Evolutionary conservation across 2,113 vertebrate genomes (phyloP).

Genomic region (Leuciscus idus): DNA sequence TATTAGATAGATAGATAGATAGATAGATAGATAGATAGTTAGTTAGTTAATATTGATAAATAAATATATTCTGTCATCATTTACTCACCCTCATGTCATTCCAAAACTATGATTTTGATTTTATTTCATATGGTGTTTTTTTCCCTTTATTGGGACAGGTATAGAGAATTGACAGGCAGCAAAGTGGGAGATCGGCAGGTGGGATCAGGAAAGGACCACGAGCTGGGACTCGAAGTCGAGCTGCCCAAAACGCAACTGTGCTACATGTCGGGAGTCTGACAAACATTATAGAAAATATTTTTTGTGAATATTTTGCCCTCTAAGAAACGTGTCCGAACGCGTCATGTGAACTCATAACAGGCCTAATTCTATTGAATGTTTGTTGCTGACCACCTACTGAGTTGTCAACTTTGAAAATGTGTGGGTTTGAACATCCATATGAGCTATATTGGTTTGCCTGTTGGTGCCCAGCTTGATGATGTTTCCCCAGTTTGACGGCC

Average conservation of each 20-base stretch:
- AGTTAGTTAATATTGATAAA: no score
- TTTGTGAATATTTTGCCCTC: background rate
- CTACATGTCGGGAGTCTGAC: background rate
- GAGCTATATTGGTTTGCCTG: constrained; percentile 30
- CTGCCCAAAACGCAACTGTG: background rate
- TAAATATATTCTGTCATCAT: background rate
- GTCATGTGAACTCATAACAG: background rate
- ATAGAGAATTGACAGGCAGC: background rate
- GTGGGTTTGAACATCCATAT: background rate
- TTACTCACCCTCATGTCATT: background rate
- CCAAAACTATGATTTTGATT: background rate
- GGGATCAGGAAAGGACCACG: background rate
- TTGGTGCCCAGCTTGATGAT: constrained; percentile 36
- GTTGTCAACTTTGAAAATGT: background rate
- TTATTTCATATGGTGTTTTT: background rate
- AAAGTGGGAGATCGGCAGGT: background rate
- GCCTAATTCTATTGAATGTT: background rate
- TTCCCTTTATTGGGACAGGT: no score
- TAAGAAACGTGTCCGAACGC: background rate
- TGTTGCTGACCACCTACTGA: background rate
- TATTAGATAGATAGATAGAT: no score
- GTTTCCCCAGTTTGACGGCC: constrained; percentile 55
- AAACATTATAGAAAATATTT: background rate
- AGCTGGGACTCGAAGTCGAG: background rate
- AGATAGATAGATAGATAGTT: no score